Percentiles rank a stretch among this genome's conserved stretches.
These are phyloP conservation scores for Thunnus albacares DNA, from an alignment of 2,797 vertebrate species.

Conservation along the genomic window DNA sequence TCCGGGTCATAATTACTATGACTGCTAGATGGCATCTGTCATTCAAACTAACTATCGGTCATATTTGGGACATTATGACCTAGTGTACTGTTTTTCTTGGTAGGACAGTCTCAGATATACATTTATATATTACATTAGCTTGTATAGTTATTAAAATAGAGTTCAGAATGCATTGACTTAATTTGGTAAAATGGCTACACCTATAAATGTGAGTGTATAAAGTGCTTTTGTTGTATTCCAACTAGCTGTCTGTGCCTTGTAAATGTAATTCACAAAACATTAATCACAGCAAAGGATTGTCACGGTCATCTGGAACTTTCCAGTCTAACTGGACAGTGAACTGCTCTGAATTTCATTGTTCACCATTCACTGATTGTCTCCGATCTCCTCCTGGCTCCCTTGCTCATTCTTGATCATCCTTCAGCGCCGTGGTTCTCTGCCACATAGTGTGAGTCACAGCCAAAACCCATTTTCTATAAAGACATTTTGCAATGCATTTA, in stretches of 20 bases:
- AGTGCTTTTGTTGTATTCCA: background rate
- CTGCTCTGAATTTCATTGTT: background rate
- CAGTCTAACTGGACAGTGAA: background rate
- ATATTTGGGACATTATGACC: no score
- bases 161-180: no score
- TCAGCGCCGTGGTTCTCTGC: background rate
- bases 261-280: background rate
- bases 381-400: background rate
- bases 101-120: no score
- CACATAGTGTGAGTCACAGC: background rate
- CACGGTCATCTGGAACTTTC: background rate
- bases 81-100: no score
- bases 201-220: background rate
- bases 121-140: no score
- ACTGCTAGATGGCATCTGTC: no score
- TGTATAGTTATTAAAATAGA: no score
- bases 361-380: background rate
- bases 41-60: no score
- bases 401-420: background rate
- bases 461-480: slow-evolving; percentile 3
- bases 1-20: no score
- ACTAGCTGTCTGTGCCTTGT: no score
- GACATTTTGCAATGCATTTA: slow-evolving; percentile 10
- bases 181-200: no score
- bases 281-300: background rate